Evolutionary conservation across 2,797 vertebrate genomes (phyloP).

Genomic region (Catostomus latipinnis): DNA sequence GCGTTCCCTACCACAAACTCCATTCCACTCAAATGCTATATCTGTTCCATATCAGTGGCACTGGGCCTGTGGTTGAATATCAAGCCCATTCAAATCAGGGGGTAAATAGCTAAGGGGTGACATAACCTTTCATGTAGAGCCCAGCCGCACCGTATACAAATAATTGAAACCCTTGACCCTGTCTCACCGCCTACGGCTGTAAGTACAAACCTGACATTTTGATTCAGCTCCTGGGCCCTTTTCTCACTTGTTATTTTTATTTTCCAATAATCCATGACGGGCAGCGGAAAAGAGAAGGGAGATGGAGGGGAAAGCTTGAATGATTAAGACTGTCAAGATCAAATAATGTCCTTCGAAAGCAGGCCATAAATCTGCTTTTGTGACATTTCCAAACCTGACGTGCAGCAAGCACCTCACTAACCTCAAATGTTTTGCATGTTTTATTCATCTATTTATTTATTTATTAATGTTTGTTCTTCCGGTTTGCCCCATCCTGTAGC

Average conservation of each 20-base stretch:
- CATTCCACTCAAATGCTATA: slow-evolving; percentile 71
- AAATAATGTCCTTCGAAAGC: slow-evolving; percentile 96
- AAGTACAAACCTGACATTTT: slow-evolving; percentile 99
- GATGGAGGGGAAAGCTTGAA: slow-evolving; percentile 88
- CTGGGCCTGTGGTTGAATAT: slow-evolving; percentile 81
- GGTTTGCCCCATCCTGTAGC: slow-evolving; percentile 60
- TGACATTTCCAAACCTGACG: slow-evolving; percentile 93
- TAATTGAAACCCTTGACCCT: slow-evolving; percentile 99
- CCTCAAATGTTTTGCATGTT: slow-evolving; percentile 80
- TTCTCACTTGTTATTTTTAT: slow-evolving; percentile 96
- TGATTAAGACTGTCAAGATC: slow-evolving; percentile 99
- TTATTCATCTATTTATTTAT: slow-evolving; percentile 72
- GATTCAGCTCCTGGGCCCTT: slow-evolving; percentile 92
- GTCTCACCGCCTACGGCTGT: slow-evolving; percentile 91
- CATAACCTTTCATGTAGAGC: slow-evolving; percentile 96
- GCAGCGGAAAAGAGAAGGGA: slow-evolving; percentile 79
- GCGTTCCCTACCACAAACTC: slow-evolving; percentile 52
- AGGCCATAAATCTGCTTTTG: slow-evolving; percentile 98
- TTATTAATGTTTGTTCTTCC: slow-evolving; percentile 70
- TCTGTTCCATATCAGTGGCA: slow-evolving; percentile 84
- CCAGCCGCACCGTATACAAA: slow-evolving; percentile 94
- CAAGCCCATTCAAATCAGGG: slow-evolving; percentile 87
- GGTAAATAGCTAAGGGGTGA: slow-evolving; percentile 96
- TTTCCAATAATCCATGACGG: slow-evolving; percentile 99
- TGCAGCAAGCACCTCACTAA: slow-evolving; percentile 68